Base-by-base conservation (phyloP, 2,797 vertebrate species). In the Neoniphon sammara region DNA sequence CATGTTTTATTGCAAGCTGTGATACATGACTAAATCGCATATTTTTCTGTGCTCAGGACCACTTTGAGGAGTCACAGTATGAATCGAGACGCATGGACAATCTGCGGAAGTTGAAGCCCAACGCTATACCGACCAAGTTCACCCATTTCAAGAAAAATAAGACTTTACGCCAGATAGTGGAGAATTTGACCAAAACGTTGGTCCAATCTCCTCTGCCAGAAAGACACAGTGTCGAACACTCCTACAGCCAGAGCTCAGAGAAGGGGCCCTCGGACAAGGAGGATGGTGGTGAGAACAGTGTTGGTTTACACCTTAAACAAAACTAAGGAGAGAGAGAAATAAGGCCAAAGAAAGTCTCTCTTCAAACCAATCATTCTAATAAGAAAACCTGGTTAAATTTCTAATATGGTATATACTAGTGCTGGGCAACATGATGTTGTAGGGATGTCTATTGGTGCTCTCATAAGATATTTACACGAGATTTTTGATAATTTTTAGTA, bases 61-160 rank as follows among this genome's bases (percentile, higher is more conserved):
- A 70, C 67, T 70, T 70, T 14, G 67, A 70, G 56, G 67, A 70
- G 21, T 70, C 56, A 1, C 67, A 70, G 57, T 70, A 70, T 20
- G 67, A 70, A 44, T 70, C 67, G 12, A 60, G 56, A 36, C 67
- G 67, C 31, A 70, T 70, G 67, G 67, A 70, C 67, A 60, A 70
- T 47, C 30, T 70, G 20, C 57, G 67, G 31, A 70, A 70, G 57
- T 47, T 70, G 34, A 59, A 60, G 31, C 67, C 67, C 57, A 70
- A 70, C 21, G 67, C 67, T n/a, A 52, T 70, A 21, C 67, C 67
- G 18, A 70, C 67, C 56, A 70, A 70, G 57, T 70, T 70, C 46
- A 21, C 55, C 47, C 67, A 70, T 47, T 60, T 61, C n/a, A 70
- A 52, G n/a, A 70, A 70, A 27, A 70, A 21, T 20, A 70, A 60